phyloP scores from a whole-genome alignment of 1,140 invertebrate species.

The Octopus bimaculoides region DNA sequence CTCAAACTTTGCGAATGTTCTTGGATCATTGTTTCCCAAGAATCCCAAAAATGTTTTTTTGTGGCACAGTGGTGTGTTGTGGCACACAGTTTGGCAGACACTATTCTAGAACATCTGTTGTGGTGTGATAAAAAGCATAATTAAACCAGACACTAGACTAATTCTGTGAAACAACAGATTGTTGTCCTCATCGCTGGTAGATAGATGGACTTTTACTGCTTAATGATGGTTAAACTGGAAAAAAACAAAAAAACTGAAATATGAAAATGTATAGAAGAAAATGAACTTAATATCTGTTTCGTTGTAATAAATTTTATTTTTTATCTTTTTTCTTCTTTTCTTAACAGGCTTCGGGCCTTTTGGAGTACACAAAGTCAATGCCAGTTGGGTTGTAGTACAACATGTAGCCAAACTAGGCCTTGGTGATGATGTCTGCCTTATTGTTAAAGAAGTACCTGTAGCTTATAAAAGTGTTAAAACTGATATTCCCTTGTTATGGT shows the following conservation, averaged over 20 bases:
- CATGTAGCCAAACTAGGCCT: slow-evolving; percentile 57
- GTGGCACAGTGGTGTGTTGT: too few species aligned
- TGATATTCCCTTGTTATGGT: slow-evolving; percentile 46
- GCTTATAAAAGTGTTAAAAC: slow-evolving; percentile 46
- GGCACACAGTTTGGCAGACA: too few species aligned
- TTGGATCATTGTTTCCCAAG: too few species aligned
- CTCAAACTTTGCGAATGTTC: too few species aligned
- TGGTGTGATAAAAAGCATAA: too few species aligned
- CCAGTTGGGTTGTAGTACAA: slow-evolving; percentile 76
- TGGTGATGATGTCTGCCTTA: slow-evolving; percentile 43
- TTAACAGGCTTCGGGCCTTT: slow-evolving; percentile 77
- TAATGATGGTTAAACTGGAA: too few species aligned
- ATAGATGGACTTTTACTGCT: too few species aligned
- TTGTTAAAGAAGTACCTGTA: slow-evolving; percentile 48
- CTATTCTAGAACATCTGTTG: too few species aligned
- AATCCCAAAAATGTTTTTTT: too few species aligned
- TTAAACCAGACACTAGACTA: too few species aligned
- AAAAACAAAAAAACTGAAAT: neutral
- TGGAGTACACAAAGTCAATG: slow-evolving; percentile 66
- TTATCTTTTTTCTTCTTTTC: slow-evolving; percentile 2
- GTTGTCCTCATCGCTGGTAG: too few species aligned
- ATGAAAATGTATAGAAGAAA: neutral
- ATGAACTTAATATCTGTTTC: slow-evolving; percentile 17
- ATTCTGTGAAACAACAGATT: too few species aligned
- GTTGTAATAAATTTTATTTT: slow-evolving; percentile 15